Evolutionary conservation across 2,113 vertebrate species (phyloP).

Genomic region (Tetraodon nigroviridis): DNA sequence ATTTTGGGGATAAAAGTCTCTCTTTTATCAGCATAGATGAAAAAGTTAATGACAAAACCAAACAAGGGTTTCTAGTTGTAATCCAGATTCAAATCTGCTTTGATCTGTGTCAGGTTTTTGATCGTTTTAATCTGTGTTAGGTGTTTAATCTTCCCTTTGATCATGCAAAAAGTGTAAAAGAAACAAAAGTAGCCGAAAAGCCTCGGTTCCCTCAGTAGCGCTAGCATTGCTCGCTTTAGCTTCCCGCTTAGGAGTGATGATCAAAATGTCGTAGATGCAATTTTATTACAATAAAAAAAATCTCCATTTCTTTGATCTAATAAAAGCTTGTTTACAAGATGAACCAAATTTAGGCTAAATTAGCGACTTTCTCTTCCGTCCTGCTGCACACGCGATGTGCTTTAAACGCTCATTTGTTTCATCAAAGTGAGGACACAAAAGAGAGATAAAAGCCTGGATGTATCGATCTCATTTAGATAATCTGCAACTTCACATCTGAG

Average conservation of each 20-base stretch:
- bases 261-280: too few relatives aligned
- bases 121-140: background rate
- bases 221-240: too few relatives aligned
- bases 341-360: background rate
- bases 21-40: too few relatives aligned
- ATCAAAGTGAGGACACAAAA: conserved; percentile 9
- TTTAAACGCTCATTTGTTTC: conserved; percentile 24
- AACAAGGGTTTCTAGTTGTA: too few relatives aligned
- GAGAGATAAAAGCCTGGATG: conserved; percentile 32
- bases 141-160: background rate
- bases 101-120: too few relatives aligned
- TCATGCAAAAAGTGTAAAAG: too few relatives aligned
- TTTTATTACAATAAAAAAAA: background rate
- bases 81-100: too few relatives aligned
- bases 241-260: too few relatives aligned
- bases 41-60: too few relatives aligned
- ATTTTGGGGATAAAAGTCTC: too few relatives aligned
- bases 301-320: background rate
- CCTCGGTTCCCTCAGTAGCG: too few relatives aligned
- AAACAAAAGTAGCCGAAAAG: too few relatives aligned
- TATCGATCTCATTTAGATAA: conserved; percentile 38
- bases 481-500: conserved; percentile 38
- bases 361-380: background rate
- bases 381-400: background rate
- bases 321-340: background rate